A percentile compares a stretch with the other conserved stretches of the same genome.
These are phyloP conservation scores for Aelia acuminata DNA, from an alignment of 2,888 invertebrate species.

Conservation along the genomic window DNA sequence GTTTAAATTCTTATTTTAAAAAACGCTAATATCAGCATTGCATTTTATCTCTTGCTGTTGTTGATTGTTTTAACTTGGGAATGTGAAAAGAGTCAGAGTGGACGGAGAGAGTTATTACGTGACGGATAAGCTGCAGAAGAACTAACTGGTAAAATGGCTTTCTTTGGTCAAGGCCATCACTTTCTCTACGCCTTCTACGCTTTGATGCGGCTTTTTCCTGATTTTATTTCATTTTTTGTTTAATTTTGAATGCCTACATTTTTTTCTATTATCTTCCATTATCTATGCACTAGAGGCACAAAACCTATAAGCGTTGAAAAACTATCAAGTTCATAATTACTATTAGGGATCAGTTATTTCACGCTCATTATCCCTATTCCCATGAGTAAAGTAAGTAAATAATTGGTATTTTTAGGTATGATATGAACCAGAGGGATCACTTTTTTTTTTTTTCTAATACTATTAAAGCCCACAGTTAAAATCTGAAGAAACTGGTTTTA, in stretches of 20 bases:
- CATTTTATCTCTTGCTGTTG: too few species aligned
- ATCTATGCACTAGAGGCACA: not conserved
- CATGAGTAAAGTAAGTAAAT: too few species aligned
- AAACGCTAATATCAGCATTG: too few species aligned
- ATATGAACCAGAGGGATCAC: too few species aligned
- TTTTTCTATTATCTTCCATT: not conserved
- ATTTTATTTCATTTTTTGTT: not conserved
- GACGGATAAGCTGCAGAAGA: conserved; percentile 28
- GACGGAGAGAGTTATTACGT: conserved; percentile 38
- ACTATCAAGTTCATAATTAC: not conserved
- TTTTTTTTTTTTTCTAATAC: too few species aligned
- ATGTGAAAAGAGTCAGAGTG: not conserved
- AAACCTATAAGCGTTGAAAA: not conserved
- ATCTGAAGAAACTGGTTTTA: too few species aligned
- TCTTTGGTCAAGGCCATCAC: conserved; percentile 43
- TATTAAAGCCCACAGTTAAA: too few species aligned
- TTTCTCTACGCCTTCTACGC: conserved; percentile 15
- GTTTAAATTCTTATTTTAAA: too few species aligned
- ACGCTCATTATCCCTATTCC: too few species aligned
- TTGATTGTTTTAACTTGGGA: not conserved
- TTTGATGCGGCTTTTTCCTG: not conserved
- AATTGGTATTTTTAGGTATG: too few species aligned
- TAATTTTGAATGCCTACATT: not conserved
- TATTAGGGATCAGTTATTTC: too few species aligned
- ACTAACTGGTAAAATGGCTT: conserved; percentile 30